A percentile compares a stretch with the other conserved stretches of the same genome.
Conservation (phyloP, 2,797 vertebrate genomes). For the Distichodus sexfasciatus region DNA sequence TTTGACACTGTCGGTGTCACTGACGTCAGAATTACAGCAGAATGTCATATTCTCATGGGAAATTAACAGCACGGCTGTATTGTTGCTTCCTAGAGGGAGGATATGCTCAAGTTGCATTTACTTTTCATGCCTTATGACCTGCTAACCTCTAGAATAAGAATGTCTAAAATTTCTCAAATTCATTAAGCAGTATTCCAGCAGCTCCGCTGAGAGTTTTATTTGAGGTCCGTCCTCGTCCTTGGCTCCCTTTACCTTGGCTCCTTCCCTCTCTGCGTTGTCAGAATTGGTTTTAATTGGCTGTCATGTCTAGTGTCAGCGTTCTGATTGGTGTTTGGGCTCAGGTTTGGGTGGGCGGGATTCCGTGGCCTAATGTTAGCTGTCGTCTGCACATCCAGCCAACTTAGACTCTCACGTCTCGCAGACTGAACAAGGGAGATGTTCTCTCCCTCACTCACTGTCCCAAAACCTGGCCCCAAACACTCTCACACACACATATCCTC, state of each 20-base stretch:
- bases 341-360: conserved; percentile 43
- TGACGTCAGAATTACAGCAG: too few species aligned
- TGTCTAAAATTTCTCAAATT: too few species aligned
- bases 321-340: conserved; percentile 47
- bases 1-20: too few species aligned
- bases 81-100: too few species aligned
- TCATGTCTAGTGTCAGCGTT: conserved; percentile 46
- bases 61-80: too few species aligned
- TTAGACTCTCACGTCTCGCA: conserved; percentile 43
- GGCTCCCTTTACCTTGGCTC: conserved; percentile 3
- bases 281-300: conserved; percentile 50
- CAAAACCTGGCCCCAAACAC: too few species aligned
- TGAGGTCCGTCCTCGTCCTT: neutral
- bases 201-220: conserved; percentile 24
- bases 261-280: conserved; percentile 25
- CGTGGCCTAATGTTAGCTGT: conserved; percentile 36
- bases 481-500: too few species aligned
- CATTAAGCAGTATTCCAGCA: conserved; percentile 8
- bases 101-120: too few species aligned
- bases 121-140: too few species aligned
- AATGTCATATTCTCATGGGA: too few species aligned
- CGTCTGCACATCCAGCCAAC: conserved; percentile 22
- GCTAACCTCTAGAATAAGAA: too few species aligned
- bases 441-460: conserved; percentile 14
- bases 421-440: too few species aligned